phyloP scores from a whole-genome alignment of 2,113 vertebrate species.

The Hippopotamus amphibius region DNA sequence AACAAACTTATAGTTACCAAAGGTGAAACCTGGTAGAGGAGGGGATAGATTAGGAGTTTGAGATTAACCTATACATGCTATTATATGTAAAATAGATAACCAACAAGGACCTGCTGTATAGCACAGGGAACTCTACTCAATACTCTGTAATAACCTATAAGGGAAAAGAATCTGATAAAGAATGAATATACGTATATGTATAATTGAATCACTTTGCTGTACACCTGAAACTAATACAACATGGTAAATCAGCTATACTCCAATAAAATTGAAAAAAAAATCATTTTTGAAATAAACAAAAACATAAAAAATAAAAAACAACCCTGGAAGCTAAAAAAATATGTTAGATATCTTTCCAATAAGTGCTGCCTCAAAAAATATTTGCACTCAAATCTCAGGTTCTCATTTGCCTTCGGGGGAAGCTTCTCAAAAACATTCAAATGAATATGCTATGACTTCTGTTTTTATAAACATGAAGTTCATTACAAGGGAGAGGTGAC shows the following conservation, averaged over 20 bases:
- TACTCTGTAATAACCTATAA: not conserved
- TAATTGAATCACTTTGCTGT: not conserved
- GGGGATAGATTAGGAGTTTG: not conserved
- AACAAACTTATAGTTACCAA: not conserved
- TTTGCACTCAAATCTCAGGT: not conserved
- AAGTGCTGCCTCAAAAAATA: not conserved
- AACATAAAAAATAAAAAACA: no score
- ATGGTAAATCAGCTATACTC: not conserved
- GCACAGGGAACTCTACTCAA: not conserved
- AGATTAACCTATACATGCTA: not conserved
- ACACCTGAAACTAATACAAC: not conserved
- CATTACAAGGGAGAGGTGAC: fast-evolving
- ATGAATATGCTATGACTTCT: not conserved
- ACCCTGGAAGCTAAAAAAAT: not conserved
- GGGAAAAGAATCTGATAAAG: not conserved
- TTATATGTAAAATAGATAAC: not conserved
- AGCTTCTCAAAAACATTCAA: not conserved
- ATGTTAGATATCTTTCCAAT: not conserved
- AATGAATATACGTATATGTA: not conserved
- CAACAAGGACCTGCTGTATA: not conserved
- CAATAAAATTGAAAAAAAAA: not conserved
- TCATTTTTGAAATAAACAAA: not conserved
- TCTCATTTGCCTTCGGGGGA: not conserved
- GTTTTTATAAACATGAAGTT: no score
- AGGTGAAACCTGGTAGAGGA: not conserved